Percentiles rank a stretch among this genome's conserved stretches.
Evolutionary conservation across 1,140 invertebrate species (phyloP).

Genomic region (Solen grandis): DNA sequence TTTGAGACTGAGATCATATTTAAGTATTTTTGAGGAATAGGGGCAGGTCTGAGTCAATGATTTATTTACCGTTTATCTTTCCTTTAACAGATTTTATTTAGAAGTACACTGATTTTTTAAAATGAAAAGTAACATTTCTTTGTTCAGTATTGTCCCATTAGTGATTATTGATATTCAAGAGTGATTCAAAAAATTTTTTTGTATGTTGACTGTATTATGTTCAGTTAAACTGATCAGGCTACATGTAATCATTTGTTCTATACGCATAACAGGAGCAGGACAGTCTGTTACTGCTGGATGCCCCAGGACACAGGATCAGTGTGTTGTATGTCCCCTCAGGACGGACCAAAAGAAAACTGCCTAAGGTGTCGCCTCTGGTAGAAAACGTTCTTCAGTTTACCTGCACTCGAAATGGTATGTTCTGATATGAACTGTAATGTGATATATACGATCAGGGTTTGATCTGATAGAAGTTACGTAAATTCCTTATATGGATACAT

Average conservation of each 20-base stretch:
- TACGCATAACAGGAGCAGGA: constrained; percentile 72
- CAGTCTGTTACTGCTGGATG: constrained; percentile 76
- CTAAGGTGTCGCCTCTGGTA: constrained; percentile 72
- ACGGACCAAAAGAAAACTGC: constrained; percentile 75
- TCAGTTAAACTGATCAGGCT: neutral
- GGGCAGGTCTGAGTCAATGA: too few species aligned
- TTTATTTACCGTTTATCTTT: too few species aligned
- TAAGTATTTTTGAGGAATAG: too few species aligned
- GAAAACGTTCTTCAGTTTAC: constrained; percentile 65
- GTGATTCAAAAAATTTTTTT: neutral
- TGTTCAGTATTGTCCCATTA: neutral
- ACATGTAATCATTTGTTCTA: constrained; percentile 1
- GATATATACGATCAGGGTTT: too few species aligned
- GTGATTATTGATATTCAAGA: neutral
- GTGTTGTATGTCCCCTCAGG: constrained; percentile 79
- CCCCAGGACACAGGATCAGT: constrained; percentile 70
- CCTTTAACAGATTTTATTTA: too few species aligned
- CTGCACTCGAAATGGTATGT: constrained; percentile 73
- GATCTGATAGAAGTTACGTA: too few species aligned
- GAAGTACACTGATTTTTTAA: too few species aligned
- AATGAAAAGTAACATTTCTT: neutral
- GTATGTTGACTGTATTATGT: neutral
- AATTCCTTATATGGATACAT: too few species aligned
- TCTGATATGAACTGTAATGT: too few species aligned
- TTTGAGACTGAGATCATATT: too few species aligned